Base-by-base conservation (phyloP, 64 coral and sea anemone species). In the Montipora capricornis region DNA sequence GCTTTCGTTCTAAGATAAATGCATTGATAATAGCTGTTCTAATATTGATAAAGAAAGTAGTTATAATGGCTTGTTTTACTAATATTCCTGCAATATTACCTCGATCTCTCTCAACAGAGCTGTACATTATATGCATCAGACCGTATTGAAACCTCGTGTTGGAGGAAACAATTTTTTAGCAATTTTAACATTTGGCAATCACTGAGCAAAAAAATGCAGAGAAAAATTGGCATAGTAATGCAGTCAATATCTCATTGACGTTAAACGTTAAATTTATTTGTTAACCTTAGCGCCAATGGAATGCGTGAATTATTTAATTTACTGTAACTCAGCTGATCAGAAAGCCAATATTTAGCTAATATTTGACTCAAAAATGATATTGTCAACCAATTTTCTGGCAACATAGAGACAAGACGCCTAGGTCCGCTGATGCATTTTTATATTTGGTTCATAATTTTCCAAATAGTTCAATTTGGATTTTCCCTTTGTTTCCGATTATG, bases 351-450 rank as follows among this genome's bases (percentile, higher is more conserved):
- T 57, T 57, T 57, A 11, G 53, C 53, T 22, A 81, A 49, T n/a
- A 60, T 60, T 79, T 79, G 77, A 50, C 48, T 79, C 8, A 51
- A 13, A 13, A 50, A 58, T 22, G 49, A 20, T 20, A 82, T 62
- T 64, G 8, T 24, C 20, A 48, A 46, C 14, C 62, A 70, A 48
- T 84, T n/a, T 47, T 48, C 29, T 19, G 14, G 60, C 47, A 84
- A 15, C 81, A 17, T 50, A 69, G 81, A 44, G 67, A 84, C 81
- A 48, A 62, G 77, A n/a, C n/a, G n/a, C n/a, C n/a, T n/a, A n/a
- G n/a, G n/a, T n/a, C n/a, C n/a, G n/a, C n/a, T n/a, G n/a, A 57
- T 57, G 53, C 53, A 57, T 57, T 0, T 57, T 8, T 57, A 57
- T 37, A 37, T 37, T 37, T 37, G 37, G 37, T 37, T 37, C 37